phyloP scores from a whole-genome alignment of 2,797 vertebrate species.

The Triplophysa yarkandensis region DNA sequence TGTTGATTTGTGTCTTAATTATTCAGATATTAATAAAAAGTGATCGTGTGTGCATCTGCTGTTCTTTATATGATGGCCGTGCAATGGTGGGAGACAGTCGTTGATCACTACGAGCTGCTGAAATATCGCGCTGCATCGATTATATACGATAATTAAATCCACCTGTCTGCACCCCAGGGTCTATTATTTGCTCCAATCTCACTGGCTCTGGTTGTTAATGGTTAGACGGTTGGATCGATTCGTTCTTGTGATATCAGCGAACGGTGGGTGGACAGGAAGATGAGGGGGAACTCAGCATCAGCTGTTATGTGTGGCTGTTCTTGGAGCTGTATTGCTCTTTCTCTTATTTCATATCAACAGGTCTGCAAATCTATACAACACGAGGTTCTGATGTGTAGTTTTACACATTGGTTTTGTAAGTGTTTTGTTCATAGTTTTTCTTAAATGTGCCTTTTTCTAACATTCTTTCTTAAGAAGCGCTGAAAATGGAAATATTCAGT shows the following conservation, averaged over 20 bases:
- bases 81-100: background rate
- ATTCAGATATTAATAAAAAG: constrained; percentile 2
- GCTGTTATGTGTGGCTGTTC: constrained; percentile 7
- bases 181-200: constrained; percentile 27
- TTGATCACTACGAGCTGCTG: constrained; percentile 21
- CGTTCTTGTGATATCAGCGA: background rate
- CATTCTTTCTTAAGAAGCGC: too few relatives aligned
- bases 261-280: background rate
- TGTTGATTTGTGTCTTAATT: constrained; percentile 6
- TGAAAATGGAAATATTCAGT: too few relatives aligned
- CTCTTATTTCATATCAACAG: background rate
- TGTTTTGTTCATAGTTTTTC: too few relatives aligned
- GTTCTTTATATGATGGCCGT: background rate
- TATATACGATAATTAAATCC: constrained; percentile 37
- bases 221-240: constrained; percentile 13
- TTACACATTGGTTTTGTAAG: too few relatives aligned
- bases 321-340: background rate
- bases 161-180: constrained; percentile 22
- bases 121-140: constrained; percentile 25
- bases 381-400: background rate
- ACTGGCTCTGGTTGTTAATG: constrained; percentile 17
- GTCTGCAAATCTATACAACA: background rate
- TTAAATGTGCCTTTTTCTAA: too few relatives aligned
- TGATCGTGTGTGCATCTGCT: background rate
- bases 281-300: background rate